A percentile compares a stretch with the other conserved stretches of the same genome.
These are phyloP conservation scores for Amazona guildingii DNA, from an alignment of 2,113 vertebrate species.

Conservation along the genomic window DNA sequence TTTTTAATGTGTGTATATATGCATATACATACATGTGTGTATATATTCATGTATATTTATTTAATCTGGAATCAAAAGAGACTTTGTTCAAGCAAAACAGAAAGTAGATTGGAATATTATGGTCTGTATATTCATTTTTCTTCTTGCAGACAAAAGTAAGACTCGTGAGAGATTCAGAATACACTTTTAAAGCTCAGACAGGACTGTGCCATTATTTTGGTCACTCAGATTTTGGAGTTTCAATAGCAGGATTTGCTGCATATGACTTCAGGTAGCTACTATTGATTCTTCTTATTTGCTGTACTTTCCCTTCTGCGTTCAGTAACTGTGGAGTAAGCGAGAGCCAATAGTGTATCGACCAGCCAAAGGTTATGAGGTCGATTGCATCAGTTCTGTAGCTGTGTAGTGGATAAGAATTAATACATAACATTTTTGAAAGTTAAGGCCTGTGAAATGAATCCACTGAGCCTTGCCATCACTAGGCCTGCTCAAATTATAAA, in stretches of 20 bases:
- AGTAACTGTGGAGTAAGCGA: not conserved
- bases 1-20: not conserved
- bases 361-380: not conserved
- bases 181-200: slow-evolving; percentile 83
- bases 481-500: not conserved
- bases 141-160: slow-evolving; percentile 81
- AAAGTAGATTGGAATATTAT: not conserved
- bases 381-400: not conserved
- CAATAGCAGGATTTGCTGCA: slow-evolving; percentile 78
- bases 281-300: not conserved
- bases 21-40: accelerated
- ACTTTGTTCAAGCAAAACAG: not conserved
- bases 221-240: slow-evolving; percentile 74
- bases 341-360: not conserved
- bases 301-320: slow-evolving; percentile 9
- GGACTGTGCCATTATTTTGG: slow-evolving; percentile 86
- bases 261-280: slow-evolving; percentile 84
- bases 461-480: not conserved
- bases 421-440: not conserved
- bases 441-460: not conserved
- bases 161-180: slow-evolving; percentile 83
- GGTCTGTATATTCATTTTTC: not conserved
- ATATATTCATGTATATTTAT: not conserved
- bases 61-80: not conserved
- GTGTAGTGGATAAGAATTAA: not conserved